Percentiles rank a stretch among this genome's conserved stretches.
Evolutionary conservation across 1,140 invertebrate species (phyloP).

Genomic region (fruit fly (Drosophila melanogaster)): Release_6_plus_ISO1_MT NC_004354.4:13871501-13872000

Average conservation of each 20-base stretch:
- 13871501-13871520: conserved; percentile 68
- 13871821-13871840: conserved; percentile 30
- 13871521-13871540: conserved; percentile 49
- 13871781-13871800: conserved; percentile 32
- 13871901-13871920: conserved; percentile 44
- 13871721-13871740: conserved; percentile 38
- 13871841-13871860: conserved; percentile 26
- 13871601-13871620: conserved; percentile 25
- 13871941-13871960: conserved; percentile 18
- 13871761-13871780: conserved; percentile 50
- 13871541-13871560: conserved; percentile 41
- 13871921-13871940: conserved; percentile 59
- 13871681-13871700: conserved; percentile 37
- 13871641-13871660: conserved; percentile 53
- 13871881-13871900: conserved; percentile 28
- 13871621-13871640: conserved; percentile 44
- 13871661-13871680: conserved; percentile 52
- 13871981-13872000: conserved; percentile 35
- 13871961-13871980: conserved; percentile 48
- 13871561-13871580: conserved; percentile 52
- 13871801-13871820: conserved; percentile 17
- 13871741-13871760: conserved; percentile 19
- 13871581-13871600: conserved; percentile 32
- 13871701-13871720: conserved; percentile 21
- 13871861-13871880: conserved; percentile 26